A percentile compares a stretch with the other conserved stretches of the same genome.
Evolutionary conservation across 1,140 invertebrate species (phyloP).

Genomic region (Macrotrachela quadricornifera): DNA sequence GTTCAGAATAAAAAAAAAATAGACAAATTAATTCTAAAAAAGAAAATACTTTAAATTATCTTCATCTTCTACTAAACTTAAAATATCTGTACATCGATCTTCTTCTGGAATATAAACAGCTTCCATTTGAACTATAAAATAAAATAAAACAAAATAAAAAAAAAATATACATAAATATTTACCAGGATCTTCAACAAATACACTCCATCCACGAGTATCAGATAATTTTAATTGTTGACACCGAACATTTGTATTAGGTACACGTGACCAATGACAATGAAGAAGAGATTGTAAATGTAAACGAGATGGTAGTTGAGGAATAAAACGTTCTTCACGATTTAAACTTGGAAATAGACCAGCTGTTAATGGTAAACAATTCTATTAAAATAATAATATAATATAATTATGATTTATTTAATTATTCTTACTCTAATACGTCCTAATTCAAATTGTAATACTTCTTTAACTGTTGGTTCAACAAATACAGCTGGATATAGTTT

Average conservation of each 20-base stretch:
- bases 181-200: slow-evolving; percentile 77
- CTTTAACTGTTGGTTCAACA: slow-evolving; percentile 89
- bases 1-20: too few species aligned
- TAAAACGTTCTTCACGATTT: slow-evolving; percentile 56
- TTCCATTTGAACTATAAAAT: slow-evolving; percentile 58
- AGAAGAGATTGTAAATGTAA: slow-evolving; percentile 75
- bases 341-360: slow-evolving; percentile 84
- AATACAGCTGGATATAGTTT: slow-evolving; percentile 96
- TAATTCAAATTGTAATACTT: slow-evolving; percentile 90
- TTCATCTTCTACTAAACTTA: slow-evolving; percentile 92
- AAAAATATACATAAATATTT: not conserved
- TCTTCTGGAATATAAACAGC: slow-evolving; percentile 95
- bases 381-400: too few species aligned
- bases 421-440: slow-evolving; percentile 44
- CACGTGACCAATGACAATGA: slow-evolving; percentile 80
- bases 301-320: slow-evolving; percentile 77
- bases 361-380: slow-evolving; percentile 65
- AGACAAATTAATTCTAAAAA: too few species aligned
- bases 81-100: slow-evolving; percentile 82
- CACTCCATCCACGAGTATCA: slow-evolving; percentile 88
- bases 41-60: slow-evolving; percentile 50
- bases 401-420: too few species aligned
- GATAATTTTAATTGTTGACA: slow-evolving; percentile 88
- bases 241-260: slow-evolving; percentile 73
- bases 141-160: not conserved